Conservation (phyloP, 2,888 invertebrate species). For the Caenorhabditis uteleia region DNA sequence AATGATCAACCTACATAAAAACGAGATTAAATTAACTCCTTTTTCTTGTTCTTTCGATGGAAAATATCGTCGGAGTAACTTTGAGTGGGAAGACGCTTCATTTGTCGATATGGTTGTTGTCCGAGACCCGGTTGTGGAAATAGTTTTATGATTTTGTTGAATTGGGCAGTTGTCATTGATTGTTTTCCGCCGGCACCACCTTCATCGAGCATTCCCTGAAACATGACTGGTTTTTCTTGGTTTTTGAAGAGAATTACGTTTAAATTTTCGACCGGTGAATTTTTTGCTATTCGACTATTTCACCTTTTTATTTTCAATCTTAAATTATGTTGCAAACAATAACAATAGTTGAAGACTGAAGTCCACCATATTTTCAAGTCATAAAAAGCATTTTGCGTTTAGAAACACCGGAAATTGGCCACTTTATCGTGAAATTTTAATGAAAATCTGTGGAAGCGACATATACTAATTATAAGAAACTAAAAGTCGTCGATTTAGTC, state of each 20-base stretch:
- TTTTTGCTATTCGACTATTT: no score
- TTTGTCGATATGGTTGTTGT: conserved; percentile 54
- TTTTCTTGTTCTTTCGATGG: conserved; percentile 52
- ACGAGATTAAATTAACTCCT: conserved; percentile 43
- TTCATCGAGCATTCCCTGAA: conserved; percentile 59
- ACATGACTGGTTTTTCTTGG: no score
- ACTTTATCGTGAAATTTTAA: no score
- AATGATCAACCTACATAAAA: conserved; percentile 9
- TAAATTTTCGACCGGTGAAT: no score
- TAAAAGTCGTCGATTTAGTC: no score
- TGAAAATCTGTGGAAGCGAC: no score
- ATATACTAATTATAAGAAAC: no score
- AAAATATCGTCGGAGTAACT: conserved; percentile 63
- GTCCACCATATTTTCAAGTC: no score
- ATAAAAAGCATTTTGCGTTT: no score
- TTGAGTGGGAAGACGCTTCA: conserved; percentile 63
- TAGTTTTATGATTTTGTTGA: conserved; percentile 64
- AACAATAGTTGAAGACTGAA: no score
- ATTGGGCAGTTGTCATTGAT: conserved; percentile 55
- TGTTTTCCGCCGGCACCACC: conserved; percentile 28
- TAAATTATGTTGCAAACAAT: neutral
- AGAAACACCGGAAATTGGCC: no score
- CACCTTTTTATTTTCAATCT: neutral
- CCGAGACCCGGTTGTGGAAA: conserved; percentile 66
- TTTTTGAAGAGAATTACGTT: no score